phyloP scores from a whole-genome alignment of 1,140 invertebrate genomes.

The Eubasilissa regina region DNA sequence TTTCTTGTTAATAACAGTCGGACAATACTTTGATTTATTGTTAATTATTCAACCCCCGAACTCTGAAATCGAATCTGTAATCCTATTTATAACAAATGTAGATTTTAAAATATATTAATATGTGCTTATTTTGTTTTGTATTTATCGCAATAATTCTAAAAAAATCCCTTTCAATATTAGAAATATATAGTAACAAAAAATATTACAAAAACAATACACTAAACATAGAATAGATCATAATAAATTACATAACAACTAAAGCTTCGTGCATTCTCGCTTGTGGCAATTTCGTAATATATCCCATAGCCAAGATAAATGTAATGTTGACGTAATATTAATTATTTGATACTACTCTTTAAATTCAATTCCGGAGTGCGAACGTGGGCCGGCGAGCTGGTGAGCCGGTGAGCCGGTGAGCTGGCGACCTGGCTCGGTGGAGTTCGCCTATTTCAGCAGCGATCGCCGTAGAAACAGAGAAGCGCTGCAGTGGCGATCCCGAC shows the following conservation, averaged over 20 bases:
- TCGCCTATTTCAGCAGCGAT: too few species aligned
- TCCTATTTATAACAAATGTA: too few species aligned
- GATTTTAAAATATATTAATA: too few species aligned
- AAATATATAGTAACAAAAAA: too few species aligned
- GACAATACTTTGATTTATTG: too few species aligned
- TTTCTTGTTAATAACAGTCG: too few species aligned
- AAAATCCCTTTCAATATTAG: too few species aligned
- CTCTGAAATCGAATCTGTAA: too few species aligned
- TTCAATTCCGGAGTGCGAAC: background rate
- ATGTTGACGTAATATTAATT: slow-evolving; percentile 31
- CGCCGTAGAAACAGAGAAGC: background rate
- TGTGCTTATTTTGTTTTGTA: too few species aligned
- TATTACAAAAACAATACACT: background rate
- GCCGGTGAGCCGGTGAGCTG: background rate
- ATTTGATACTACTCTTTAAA: slow-evolving; percentile 21
- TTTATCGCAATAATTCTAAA: too few species aligned
- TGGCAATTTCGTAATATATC: background rate
- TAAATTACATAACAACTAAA: background rate
- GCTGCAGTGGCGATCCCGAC: background rate
- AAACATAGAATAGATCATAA: background rate
- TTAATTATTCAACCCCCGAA: too few species aligned
- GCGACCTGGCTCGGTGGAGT: too few species aligned
- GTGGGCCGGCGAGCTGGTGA: background rate
- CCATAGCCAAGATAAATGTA: slow-evolving; percentile 12
- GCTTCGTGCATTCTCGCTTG: background rate